Evolutionary conservation across 2,113 vertebrate genomes (phyloP).

Genomic region (Peucedramus taeniatus): DNA sequence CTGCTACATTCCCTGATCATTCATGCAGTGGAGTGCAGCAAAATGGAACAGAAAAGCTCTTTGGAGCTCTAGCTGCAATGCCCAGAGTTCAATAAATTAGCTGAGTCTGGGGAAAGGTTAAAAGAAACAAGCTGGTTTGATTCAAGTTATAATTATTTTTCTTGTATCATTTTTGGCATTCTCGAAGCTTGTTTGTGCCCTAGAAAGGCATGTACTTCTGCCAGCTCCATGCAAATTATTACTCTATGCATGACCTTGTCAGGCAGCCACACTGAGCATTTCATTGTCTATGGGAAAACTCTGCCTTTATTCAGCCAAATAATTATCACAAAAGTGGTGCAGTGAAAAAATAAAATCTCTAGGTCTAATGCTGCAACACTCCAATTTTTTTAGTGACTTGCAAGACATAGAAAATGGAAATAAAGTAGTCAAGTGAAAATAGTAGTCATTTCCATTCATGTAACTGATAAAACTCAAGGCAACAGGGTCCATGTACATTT

Average conservation of each 20-base stretch:
- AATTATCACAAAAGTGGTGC: not conserved
- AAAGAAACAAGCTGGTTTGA: not conserved
- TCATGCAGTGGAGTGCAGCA: conserved; percentile 15
- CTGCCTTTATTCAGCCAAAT: not conserved
- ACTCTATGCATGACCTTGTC: conserved; percentile 19
- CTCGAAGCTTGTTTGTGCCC: not conserved
- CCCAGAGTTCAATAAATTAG: conserved; percentile 27
- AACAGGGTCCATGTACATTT: not conserved
- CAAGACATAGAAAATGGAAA: not conserved
- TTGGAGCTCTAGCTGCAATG: not conserved
- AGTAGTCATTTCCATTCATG: not conserved
- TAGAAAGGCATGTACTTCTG: not conserved
- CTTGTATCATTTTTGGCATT: not conserved
- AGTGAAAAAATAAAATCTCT: not conserved
- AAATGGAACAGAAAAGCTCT: not conserved
- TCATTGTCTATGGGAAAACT: not conserved
- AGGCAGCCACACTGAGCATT: not conserved
- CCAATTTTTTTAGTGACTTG: not conserved
- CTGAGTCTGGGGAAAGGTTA: not conserved
- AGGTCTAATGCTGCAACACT: not conserved
- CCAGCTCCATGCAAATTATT: conserved; percentile 4
- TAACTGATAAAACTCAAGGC: not conserved
- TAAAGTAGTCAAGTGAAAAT: not conserved
- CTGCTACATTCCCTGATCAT: not conserved
- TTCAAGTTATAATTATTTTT: conserved; percentile 39